These are phyloP conservation scores for Enteromius trimaculatus DNA, from an alignment of 2,797 vertebrate genomes.

Conservation along the genomic window DNA sequence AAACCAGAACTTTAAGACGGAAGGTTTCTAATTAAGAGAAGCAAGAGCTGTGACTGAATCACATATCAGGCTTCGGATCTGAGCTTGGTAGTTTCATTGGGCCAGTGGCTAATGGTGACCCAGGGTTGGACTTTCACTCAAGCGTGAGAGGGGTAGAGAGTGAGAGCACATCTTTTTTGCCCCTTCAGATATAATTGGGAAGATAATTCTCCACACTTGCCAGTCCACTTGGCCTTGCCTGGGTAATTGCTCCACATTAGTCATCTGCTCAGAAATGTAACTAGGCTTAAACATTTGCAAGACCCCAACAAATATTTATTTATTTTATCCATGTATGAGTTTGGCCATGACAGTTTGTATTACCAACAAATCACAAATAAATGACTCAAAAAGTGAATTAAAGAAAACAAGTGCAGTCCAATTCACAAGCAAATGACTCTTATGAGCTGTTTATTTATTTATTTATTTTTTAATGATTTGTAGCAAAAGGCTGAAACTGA, in stretches of 20 bases:
- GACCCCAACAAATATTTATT: background rate
- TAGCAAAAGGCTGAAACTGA: background rate
- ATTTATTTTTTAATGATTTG: background rate
- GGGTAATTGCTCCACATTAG: constrained; percentile 51
- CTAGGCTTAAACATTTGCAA: background rate
- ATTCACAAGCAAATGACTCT: background rate
- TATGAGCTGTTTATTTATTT: background rate
- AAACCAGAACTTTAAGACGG: constrained; percentile 1
- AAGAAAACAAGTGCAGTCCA: background rate
- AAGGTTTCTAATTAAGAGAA: constrained; percentile 58
- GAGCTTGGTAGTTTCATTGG: constrained; percentile 46
- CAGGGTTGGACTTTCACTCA: constrained; percentile 51
- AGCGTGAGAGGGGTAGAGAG: constrained; percentile 10
- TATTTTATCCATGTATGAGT: background rate
- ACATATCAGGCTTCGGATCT: constrained; percentile 53
- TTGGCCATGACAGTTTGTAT: background rate
- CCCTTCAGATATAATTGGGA: constrained; percentile 54
- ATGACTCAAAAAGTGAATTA: background rate
- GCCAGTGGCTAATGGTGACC: constrained; percentile 50
- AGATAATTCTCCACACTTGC: constrained; percentile 43
- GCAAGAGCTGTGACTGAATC: constrained; percentile 44
- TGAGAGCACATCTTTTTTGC: constrained; percentile 30
- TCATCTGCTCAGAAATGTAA: constrained; percentile 38
- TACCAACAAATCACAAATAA: background rate
- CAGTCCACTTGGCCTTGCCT: constrained; percentile 40